Evolutionary conservation across 2,888 invertebrate species (phyloP).

Genomic region (Pherbina coryleti): DNA sequence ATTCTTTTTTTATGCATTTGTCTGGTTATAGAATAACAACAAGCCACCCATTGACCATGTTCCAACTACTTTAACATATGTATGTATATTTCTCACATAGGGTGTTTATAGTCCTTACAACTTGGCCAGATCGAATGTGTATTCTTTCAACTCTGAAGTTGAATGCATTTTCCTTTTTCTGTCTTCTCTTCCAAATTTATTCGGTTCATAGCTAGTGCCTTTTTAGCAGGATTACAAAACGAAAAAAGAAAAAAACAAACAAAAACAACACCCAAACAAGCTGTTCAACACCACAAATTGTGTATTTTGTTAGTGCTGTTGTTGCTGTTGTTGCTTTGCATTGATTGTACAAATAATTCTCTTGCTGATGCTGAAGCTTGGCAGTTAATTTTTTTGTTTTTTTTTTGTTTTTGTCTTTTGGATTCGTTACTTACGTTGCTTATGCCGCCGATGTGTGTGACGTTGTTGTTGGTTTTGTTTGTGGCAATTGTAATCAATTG

Average conservation of each 20-base stretch:
- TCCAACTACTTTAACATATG: no score
- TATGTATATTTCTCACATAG: no score
- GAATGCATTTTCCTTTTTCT: background rate
- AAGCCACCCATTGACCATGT: no score
- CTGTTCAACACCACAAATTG: conserved; percentile 65
- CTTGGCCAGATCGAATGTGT: no score
- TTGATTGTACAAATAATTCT: no score
- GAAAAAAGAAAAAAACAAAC: background rate
- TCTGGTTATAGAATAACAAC: no score
- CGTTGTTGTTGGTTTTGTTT: conserved; percentile 27
- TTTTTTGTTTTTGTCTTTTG: background rate
- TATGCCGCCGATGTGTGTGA: background rate
- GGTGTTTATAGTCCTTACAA: no score
- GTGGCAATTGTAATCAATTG: conserved; percentile 61
- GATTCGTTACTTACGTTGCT: background rate
- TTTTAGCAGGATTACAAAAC: background rate
- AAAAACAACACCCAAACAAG: conserved; percentile 53
- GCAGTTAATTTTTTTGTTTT: background rate
- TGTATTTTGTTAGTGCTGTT: conserved; percentile 49
- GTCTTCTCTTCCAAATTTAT: background rate
- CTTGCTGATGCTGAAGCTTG: no score
- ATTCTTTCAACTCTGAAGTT: no score
- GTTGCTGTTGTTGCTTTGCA: conserved; percentile 3
- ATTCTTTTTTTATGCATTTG: no score
- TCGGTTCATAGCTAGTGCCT: background rate